phyloP scores from a whole-genome alignment of 1,140 invertebrate genomes.

The Listronotus oregonensis region DNA sequence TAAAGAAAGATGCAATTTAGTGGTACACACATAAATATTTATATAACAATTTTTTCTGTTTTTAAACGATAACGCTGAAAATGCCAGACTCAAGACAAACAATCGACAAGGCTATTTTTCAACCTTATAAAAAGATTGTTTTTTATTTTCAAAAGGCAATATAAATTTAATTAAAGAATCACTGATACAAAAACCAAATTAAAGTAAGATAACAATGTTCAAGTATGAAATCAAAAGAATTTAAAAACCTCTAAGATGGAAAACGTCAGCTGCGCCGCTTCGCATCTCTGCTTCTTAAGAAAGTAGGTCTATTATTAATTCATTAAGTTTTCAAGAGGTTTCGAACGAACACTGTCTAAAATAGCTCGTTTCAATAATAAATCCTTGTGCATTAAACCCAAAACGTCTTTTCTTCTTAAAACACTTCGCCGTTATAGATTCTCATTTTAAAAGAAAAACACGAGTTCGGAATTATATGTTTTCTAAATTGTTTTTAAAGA shows the following conservation, averaged over 20 bases:
- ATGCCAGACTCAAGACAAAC: too few relatives aligned
- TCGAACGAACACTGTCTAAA: constrained; percentile 28
- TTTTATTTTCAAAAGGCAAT: too few relatives aligned
- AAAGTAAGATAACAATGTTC: constrained; percentile 5
- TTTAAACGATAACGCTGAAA: too few relatives aligned
- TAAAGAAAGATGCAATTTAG: too few relatives aligned
- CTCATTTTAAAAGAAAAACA: constrained; percentile 9
- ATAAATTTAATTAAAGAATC: too few relatives aligned
- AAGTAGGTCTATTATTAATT: constrained; percentile 38
- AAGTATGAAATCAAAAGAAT: constrained; percentile 12
- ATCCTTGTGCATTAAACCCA: constrained; percentile 31
- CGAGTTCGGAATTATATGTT: background rate
- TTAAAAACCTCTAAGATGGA: constrained; percentile 8
- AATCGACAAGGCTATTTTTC: too few relatives aligned
- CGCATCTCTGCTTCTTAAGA: constrained; percentile 27
- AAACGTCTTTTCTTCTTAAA: constrained; percentile 28
- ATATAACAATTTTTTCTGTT: too few relatives aligned
- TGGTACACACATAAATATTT: too few relatives aligned
- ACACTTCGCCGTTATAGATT: constrained; percentile 22
- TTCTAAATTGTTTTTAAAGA: too few relatives aligned
- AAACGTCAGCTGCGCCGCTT: constrained; percentile 28
- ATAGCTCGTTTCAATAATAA: constrained; percentile 37
- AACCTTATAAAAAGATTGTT: too few relatives aligned
- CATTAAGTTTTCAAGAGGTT: constrained; percentile 36
- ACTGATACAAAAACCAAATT: constrained; percentile 9